phyloP scores from a whole-genome alignment of 2,888 invertebrate genomes.

The Cataglyphis cursor region DNA sequence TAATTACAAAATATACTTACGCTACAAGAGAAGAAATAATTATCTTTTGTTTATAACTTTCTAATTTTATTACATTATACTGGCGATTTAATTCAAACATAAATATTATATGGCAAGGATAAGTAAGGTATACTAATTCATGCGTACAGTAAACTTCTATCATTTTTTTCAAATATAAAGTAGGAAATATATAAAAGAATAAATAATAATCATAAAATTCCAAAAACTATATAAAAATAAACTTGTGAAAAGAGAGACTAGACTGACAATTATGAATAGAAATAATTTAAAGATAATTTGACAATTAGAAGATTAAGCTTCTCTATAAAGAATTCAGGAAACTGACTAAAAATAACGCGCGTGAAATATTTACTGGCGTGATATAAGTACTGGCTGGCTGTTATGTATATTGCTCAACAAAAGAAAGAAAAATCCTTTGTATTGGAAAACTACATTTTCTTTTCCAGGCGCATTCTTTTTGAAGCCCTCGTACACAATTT shows the following conservation, averaged over 20 bases:
- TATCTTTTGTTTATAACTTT: neutral
- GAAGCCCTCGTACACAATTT: constrained; percentile 4
- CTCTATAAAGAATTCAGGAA: neutral
- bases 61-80: neutral
- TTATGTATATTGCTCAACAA: constrained; percentile 49
- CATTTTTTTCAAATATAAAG: too few species aligned
- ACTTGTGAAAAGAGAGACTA: neutral
- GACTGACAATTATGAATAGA: neutral
- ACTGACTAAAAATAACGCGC: neutral
- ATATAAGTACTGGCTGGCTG: constrained; percentile 50
- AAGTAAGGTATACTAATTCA: too few species aligned
- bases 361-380: constrained; percentile 65
- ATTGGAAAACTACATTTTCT: constrained; percentile 51
- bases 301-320: neutral
- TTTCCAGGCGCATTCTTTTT: neutral
- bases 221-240: too few species aligned
- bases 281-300: neutral
- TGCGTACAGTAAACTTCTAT: too few species aligned
- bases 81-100: neutral
- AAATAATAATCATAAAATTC: too few species aligned
- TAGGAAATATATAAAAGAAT: too few species aligned
- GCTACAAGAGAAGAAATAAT: neutral
- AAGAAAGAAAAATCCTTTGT: constrained; percentile 61
- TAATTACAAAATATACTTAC: neutral
- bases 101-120: neutral